phyloP scores from a whole-genome alignment of 1,140 invertebrate genomes.

The Bombus impatiens region DNA sequence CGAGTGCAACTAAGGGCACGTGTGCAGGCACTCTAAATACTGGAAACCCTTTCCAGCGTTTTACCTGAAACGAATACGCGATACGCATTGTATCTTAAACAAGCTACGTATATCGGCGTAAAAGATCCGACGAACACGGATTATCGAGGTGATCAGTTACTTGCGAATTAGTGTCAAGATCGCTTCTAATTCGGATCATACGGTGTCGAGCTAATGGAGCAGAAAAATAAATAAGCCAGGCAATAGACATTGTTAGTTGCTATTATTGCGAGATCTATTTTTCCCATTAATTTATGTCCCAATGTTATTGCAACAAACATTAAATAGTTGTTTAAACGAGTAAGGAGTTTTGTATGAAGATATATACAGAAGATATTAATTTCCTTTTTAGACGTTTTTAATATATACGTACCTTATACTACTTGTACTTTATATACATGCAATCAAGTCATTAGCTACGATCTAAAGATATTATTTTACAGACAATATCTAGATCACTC shows the following conservation, averaged over 20 bases:
- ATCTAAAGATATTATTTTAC: neutral
- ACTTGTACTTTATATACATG: too few species aligned
- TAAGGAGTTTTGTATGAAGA: neutral
- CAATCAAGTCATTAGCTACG: neutral
- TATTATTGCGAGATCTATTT: neutral
- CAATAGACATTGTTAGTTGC: neutral
- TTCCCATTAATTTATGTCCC: neutral
- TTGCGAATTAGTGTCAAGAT: constrained; percentile 62
- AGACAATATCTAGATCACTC: neutral
- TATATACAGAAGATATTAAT: too few species aligned
- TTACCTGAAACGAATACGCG: neutral
- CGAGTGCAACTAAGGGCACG: constrained; percentile 41
- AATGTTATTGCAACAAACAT: neutral
- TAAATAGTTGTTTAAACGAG: neutral
- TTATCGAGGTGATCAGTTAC: constrained; percentile 55
- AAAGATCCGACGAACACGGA: neutral
- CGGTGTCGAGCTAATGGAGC: neutral
- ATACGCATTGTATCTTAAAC: neutral
- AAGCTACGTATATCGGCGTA: neutral
- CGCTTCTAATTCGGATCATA: constrained; percentile 21
- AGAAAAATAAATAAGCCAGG: neutral
- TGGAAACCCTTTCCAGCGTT: neutral
- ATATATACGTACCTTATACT: too few species aligned
- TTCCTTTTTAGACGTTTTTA: neutral
- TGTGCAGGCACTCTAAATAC: constrained; percentile 19